Evolutionary conservation across 2,888 invertebrate species (phyloP).

Genomic region (Melanchra persicariae): DNA sequence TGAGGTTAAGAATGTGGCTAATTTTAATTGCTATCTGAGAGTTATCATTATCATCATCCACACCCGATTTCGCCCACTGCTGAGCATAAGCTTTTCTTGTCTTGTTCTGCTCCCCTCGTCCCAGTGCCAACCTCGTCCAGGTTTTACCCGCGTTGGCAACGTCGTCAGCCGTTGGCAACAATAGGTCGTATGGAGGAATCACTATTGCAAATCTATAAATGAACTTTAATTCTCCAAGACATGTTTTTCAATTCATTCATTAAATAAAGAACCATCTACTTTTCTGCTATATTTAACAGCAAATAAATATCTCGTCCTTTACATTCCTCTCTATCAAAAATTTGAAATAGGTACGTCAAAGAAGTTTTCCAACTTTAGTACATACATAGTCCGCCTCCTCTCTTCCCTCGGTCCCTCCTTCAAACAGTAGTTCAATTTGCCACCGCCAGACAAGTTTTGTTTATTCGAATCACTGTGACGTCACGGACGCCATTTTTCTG

Average conservation of each 20-base stretch:
- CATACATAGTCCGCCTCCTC: conserved; percentile 18
- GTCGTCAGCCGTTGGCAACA: not conserved
- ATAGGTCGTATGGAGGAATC: not conserved
- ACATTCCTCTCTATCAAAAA: conserved; percentile 1
- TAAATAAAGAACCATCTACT: not conserved
- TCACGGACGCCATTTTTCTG: conserved; percentile 54
- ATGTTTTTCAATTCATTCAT: not conserved
- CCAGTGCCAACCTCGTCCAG: too few relatives aligned
- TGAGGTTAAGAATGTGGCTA: conserved; percentile 2
- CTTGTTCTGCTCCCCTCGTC: too few relatives aligned
- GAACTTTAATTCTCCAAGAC: not conserved
- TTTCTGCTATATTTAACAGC: not conserved
- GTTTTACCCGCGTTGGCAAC: too few relatives aligned
- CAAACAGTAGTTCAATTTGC: conserved; percentile 47
- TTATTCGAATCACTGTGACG: conserved; percentile 57
- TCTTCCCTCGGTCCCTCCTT: conserved; percentile 25
- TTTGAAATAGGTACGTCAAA: not conserved
- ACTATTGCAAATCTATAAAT: not conserved
- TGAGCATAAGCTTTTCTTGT: too few relatives aligned
- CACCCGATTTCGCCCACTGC: too few relatives aligned
- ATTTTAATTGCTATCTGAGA: too few relatives aligned
- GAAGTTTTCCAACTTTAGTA: not conserved
- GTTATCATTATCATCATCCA: too few relatives aligned
- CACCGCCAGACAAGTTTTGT: conserved; percentile 56
- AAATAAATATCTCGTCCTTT: not conserved